Base-by-base conservation (phyloP, 2,888 invertebrate species). In the Melanotus villosus region DNA sequence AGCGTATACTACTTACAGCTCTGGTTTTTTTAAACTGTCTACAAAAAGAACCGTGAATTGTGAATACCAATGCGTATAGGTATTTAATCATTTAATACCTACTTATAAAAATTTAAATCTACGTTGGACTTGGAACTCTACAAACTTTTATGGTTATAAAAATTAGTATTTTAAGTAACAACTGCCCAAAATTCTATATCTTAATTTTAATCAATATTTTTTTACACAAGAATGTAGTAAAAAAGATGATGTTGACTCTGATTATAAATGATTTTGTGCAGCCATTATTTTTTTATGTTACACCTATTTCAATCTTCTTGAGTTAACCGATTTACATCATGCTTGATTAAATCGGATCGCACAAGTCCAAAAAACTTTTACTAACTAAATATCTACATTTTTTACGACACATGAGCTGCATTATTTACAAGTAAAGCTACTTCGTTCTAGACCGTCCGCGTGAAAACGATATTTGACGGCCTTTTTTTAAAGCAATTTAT, bases 1-100 rank as follows among this genome's bases (percentile, higher is more conserved):
- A 74, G 79, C 82, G 81, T 82, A 81, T 81, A 82, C 81, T 76
- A 45, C 62, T 34, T 45, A 18, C 59, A 32, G 47, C 59, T 60
- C 59, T 32, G 19, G 26, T 26, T 26, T n/a, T n/a, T n/a, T 56
- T 34, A 36, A 56, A 56, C 16, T 56, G 56, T 2, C 34, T 56
- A 56, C 34, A 56, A 56, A 52, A 56, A 14, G 14, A 38, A 52
- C n/a, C 2, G 26, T 52, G 12, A 47, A 23, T 47, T 26, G 10
- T 26, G 14, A 32, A 14, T 52, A 21, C n/a, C n/a, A n/a, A n/a
- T n/a, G n/a, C n/a, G n/a, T n/a, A n/a, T n/a, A n/a, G n/a, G n/a
- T n/a, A n/a, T n/a, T n/a, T n/a, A n/a, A n/a, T n/a, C n/a, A n/a
- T n/a, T 16, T 18, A 10, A 18, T 36, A 32, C 26, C 18, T 60